Conservation (phyloP, 2,113 vertebrate species). For the Myotis lucifugus region DNA sequence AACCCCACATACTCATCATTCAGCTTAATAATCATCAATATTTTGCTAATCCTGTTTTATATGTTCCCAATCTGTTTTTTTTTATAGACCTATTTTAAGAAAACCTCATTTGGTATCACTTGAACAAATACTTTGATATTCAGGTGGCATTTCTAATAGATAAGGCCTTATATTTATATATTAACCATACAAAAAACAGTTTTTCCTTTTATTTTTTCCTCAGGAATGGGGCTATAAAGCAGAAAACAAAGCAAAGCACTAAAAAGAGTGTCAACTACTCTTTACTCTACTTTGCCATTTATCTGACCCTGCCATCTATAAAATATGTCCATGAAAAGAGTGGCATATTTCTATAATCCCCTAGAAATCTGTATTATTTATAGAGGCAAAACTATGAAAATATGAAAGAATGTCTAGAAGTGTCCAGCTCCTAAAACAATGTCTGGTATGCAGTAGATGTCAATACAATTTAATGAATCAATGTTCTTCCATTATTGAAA, state of each 20-base stretch:
- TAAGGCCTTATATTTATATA: not conserved
- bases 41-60: not conserved
- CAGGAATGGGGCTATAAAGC: not conserved
- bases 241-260: conserved; percentile 27
- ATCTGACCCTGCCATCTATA: not conserved
- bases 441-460: not conserved
- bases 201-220: conserved; percentile 5
- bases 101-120: not conserved
- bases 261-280: not conserved
- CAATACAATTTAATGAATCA: not conserved
- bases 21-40: not conserved
- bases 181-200: not conserved
- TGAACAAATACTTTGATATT: not conserved
- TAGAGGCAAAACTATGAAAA: not conserved
- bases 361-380: not conserved
- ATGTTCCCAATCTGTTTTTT: not conserved
- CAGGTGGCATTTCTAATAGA: not conserved
- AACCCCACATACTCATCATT: not conserved
- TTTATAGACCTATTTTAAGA: not conserved
- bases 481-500: not conserved
- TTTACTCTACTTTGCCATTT: not conserved
- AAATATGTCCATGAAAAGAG: not conserved
- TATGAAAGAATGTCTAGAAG: not conserved
- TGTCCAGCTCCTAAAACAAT: not conserved
- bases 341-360: not conserved